Percentiles rank a stretch among this genome's conserved stretches.
Evolutionary conservation across 2,888 invertebrate species (phyloP).

Genomic region (Thymelicus lineola): DNA sequence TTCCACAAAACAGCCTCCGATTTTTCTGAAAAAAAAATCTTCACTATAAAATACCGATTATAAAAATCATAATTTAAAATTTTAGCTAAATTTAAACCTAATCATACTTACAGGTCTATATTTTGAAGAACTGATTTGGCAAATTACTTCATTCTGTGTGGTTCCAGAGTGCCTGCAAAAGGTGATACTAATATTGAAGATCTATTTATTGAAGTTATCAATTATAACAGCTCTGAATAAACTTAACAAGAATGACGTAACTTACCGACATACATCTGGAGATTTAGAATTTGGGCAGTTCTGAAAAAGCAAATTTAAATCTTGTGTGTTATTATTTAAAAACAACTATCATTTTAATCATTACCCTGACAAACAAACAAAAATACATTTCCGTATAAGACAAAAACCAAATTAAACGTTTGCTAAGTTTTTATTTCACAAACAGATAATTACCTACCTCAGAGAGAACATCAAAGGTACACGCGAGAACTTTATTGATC

Average conservation of each 20-base stretch:
- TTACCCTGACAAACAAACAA: too few species aligned
- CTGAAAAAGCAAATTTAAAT: constrained; percentile 55
- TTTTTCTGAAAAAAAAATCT: constrained; percentile 58
- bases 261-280: constrained; percentile 71
- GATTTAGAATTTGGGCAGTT: constrained; percentile 67
- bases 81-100: background rate
- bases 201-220: background rate
- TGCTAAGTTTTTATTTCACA: background rate
- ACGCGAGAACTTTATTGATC: constrained; percentile 68
- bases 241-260: background rate
- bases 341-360: too few species aligned
- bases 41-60: background rate
- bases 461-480: constrained; percentile 70
- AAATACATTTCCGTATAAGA: background rate
- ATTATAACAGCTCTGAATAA: background rate
- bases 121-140: constrained; percentile 73
- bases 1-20: constrained; percentile 64
- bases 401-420: background rate
- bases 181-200: background rate
- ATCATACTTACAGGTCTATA: constrained; percentile 64
- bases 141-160: constrained; percentile 51
- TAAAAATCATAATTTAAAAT: background rate
- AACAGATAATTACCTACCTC: constrained; percentile 67
- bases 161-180: constrained; percentile 53
- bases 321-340: too few species aligned